Evolutionary conservation across 2,888 invertebrate species (phyloP).

Genomic region (Callyntrura sp.): DNA sequence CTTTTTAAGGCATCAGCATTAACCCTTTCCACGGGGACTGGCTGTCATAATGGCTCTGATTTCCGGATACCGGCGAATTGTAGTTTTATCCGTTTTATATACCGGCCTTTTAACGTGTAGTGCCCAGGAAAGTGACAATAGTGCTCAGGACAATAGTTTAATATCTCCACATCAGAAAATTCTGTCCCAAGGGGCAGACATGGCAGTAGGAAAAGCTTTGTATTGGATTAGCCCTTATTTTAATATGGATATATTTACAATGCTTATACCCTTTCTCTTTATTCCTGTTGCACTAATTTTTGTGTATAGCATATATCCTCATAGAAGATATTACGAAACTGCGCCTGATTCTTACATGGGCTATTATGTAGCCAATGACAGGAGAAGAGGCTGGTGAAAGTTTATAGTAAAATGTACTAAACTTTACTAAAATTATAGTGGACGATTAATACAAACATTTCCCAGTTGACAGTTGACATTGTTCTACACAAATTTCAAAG

Average conservation of each 20-base stretch:
- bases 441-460: too few relatives aligned
- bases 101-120: neutral
- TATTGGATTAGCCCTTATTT: slow-evolving; percentile 80
- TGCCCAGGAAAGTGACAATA: neutral
- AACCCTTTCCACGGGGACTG: too few relatives aligned
- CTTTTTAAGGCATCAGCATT: too few relatives aligned
- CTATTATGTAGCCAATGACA: slow-evolving; percentile 59
- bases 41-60: neutral
- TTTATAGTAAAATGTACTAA: neutral
- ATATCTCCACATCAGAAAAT: neutral
- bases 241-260: slow-evolving; percentile 78
- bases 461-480: too few relatives aligned
- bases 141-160: neutral
- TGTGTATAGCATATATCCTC: slow-evolving; percentile 76
- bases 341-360: slow-evolving; percentile 76
- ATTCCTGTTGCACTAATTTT: slow-evolving; percentile 77
- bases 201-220: slow-evolving; percentile 56
- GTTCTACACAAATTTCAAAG: too few relatives aligned
- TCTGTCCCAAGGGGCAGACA: neutral
- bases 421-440: too few relatives aligned
- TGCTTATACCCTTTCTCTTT: slow-evolving; percentile 64
- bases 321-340: slow-evolving; percentile 74
- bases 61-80: neutral
- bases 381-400: slow-evolving; percentile 47
- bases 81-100: neutral